A percentile compares a stretch with the other conserved stretches of the same genome.
Conservation (phyloP, 1,140 invertebrate genomes). For the Orius laevigatus region DNA sequence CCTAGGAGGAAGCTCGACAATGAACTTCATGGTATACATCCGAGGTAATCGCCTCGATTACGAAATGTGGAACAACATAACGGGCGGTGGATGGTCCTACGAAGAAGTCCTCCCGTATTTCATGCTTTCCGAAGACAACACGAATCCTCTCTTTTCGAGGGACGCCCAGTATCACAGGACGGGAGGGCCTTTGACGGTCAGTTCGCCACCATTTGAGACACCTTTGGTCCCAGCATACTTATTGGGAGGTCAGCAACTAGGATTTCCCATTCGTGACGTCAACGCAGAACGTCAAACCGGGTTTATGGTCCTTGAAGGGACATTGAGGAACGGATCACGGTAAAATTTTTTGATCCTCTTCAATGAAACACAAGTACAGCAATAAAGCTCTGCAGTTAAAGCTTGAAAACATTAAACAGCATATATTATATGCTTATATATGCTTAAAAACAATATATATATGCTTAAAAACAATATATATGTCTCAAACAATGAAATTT, state of each 20-base stretch:
- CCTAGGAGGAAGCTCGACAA: constrained; percentile 42
- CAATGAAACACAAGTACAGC: no score
- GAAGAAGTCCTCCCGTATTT: constrained; percentile 28
- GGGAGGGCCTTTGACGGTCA: background rate
- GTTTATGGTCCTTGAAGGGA: background rate
- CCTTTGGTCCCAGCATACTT: background rate
- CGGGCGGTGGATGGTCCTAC: constrained; percentile 29
- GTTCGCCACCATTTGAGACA: background rate
- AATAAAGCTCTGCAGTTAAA: no score
- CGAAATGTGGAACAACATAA: constrained; percentile 24
- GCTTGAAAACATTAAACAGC: no score
- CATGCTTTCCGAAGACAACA: background rate
- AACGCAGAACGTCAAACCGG: background rate
- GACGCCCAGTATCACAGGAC: background rate
- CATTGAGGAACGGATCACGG: background rate
- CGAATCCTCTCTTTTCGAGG: background rate
- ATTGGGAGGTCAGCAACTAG: background rate
- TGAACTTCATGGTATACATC: constrained; percentile 47
- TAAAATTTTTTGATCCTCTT: no score
- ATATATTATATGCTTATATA: no score
- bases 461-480: no score
- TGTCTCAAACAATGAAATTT: no score
- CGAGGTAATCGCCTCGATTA: constrained; percentile 39
- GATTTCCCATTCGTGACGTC: background rate
- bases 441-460: no score